Base-by-base conservation (phyloP, 2,888 invertebrate genomes). In the Drosophila pegasa region DNA sequence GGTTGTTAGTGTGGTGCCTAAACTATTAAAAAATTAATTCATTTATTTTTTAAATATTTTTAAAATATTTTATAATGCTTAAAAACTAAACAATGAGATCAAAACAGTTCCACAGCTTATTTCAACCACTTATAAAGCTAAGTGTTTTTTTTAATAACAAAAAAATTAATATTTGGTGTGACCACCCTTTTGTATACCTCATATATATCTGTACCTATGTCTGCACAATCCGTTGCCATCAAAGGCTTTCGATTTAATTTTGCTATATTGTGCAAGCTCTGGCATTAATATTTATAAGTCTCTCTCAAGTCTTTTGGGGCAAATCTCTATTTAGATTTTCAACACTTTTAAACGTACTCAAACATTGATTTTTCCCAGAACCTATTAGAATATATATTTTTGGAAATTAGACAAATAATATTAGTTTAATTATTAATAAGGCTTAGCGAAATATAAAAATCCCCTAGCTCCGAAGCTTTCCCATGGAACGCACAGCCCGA, bases 171-270 rank as follows among this genome's bases (percentile, higher is more conserved):
- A n/a, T n/a, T n/a, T n/a, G n/a, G n/a, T n/a, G n/a, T n/a, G n/a
- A n/a, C n/a, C n/a, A n/a, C n/a, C n/a, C n/a, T n/a, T n/a, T n/a
- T n/a, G n/a, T n/a, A n/a, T n/a, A n/a, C n/a, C n/a, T n/a, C n/a
- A n/a, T n/a, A n/a, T n/a, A n/a, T n/a, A n/a, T n/a, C n/a, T n/a
- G n/a, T n/a, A n/a, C n/a, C n/a, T n/a, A n/a, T n/a, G n/a, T n/a
- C n/a, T n/a, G 73, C 75, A 54, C 77, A 68, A 75, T 72, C 33
- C 20, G 31, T 56, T 56, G 31, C 40, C 18, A 27, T 70, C 62
- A 54, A 54, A 38, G 37, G 57, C 57, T 51, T 76, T 72, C 56
- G 57, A 77, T 75, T 76, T 76, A 18, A 22, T 40, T 58, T 38
- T 5, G 25, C n/a, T n/a, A 9, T 31, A 59, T 75, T 75, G 41